Evolutionary conservation across 2,888 invertebrate species (phyloP).

Genomic region (Acleris literana): DNA sequence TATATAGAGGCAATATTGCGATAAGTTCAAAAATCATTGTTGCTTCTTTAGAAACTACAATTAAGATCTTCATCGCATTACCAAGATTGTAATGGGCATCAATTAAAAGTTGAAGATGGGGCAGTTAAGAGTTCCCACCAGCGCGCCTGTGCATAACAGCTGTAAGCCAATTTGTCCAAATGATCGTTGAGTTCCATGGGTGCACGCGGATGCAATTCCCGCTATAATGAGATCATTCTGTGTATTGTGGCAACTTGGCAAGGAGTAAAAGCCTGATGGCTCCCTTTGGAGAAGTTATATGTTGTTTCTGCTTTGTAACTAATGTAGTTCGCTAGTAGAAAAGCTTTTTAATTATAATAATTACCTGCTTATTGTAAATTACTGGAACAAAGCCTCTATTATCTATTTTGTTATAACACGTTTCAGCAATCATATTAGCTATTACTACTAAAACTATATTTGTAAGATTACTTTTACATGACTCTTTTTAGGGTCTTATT

Average conservation of each 20-base stretch:
- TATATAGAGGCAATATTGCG: no score
- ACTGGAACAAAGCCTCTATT: no score
- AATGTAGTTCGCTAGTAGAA: not conserved
- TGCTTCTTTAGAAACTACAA: slow-evolving; percentile 25
- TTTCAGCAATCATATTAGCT: no score
- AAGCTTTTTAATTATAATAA: no score
- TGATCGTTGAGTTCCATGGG: slow-evolving; percentile 31
- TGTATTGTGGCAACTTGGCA: slow-evolving; percentile 5
- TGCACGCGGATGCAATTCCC: slow-evolving; percentile 32
- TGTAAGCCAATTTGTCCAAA: slow-evolving; percentile 33
- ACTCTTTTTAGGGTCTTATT: no score
- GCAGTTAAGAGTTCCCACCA: slow-evolving; percentile 32
- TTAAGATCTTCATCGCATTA: slow-evolving; percentile 36
- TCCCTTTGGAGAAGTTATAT: slow-evolving; percentile 2
- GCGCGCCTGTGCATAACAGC: slow-evolving; percentile 33
- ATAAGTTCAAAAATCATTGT: not conserved
- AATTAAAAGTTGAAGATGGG: slow-evolving; percentile 37
- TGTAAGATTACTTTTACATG: no score
- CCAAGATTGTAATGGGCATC: slow-evolving; percentile 34
- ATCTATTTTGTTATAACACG: no score
- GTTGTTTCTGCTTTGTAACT: not conserved
- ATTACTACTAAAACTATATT: no score
- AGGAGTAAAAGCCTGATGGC: slow-evolving; percentile 1
- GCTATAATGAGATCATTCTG: slow-evolving; percentile 16
- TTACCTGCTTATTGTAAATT: no score